Percentiles rank a stretch among this genome's conserved stretches.
phyloP scores from a whole-genome alignment of 2,888 invertebrate species.

The Mesodorylaimus sp. region DNA sequence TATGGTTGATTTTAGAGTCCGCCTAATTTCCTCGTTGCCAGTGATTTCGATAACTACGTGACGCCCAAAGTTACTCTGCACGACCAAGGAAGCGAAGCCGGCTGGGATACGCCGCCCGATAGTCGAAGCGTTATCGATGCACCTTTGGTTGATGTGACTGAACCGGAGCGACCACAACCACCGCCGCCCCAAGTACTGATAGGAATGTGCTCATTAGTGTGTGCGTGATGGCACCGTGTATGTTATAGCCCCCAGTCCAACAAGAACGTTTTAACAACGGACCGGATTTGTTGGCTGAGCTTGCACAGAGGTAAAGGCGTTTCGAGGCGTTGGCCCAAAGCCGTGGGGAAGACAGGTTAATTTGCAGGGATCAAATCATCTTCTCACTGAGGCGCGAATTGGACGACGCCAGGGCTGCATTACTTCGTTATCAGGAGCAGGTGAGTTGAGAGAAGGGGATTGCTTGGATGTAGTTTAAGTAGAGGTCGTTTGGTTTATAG shows the following conservation, averaged over 20 bases:
- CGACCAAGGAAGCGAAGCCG: conserved; percentile 40
- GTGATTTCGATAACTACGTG: conserved; percentile 77
- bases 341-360: too few species aligned
- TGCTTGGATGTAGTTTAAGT: conserved; percentile 37
- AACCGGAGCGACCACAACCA: too few species aligned
- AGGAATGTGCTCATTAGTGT: too few species aligned
- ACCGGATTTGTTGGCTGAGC: too few species aligned
- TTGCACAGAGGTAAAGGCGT: too few species aligned
- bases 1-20: conserved; percentile 44
- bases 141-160: conserved; percentile 12
- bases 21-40: conserved; percentile 79
- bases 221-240: too few species aligned
- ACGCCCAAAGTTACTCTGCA: conserved; percentile 70
- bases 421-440: conserved; percentile 46
- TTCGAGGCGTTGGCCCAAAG: too few species aligned
- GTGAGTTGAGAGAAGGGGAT: conserved; percentile 16
- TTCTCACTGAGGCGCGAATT: conserved; percentile 45
- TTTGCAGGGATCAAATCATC: conserved; percentile 54
- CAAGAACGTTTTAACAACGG: too few species aligned
- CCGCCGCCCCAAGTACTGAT: too few species aligned
- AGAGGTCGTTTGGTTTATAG: conserved; percentile 32
- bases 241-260: too few species aligned
- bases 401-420: conserved; percentile 44
- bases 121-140: conserved; percentile 19
- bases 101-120: conserved; percentile 19